These are phyloP conservation scores for Hydrozoanthus tunicans DNA, from an alignment of 64 coral and sea anemone genomes.

Conservation along the genomic window DNA sequence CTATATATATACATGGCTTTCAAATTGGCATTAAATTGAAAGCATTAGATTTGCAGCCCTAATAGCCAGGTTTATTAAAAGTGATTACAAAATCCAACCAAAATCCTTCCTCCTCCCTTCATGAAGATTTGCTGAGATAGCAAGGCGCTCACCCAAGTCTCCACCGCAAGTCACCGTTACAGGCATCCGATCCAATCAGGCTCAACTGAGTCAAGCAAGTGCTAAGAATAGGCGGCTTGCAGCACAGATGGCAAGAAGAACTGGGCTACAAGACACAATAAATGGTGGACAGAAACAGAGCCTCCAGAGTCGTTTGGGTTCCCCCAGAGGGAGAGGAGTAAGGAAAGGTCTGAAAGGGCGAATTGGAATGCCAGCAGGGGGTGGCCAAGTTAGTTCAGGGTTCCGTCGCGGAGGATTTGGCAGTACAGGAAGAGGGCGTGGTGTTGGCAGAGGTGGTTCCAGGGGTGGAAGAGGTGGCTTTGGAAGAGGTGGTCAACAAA, in stretches of 20 bases:
- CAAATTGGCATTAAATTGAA: constrained; percentile 26
- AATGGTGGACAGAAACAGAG: constrained; percentile 50
- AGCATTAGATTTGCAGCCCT: constrained; percentile 41
- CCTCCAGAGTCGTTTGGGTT: constrained; percentile 61
- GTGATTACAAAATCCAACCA: constrained; percentile 58
- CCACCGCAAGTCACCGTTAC: constrained; percentile 89
- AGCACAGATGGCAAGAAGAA: constrained; percentile 90
- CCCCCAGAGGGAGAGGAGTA: constrained; percentile 41
- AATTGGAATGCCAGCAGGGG: constrained; percentile 16
- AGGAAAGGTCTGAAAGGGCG: constrained; percentile 50
- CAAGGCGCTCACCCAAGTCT: constrained; percentile 68
- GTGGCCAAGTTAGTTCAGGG: constrained; percentile 45
- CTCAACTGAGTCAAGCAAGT: constrained; percentile 77
- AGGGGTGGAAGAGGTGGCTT: constrained; percentile 26
- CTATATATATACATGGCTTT: constrained; percentile 24
- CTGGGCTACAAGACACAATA: constrained; percentile 77
- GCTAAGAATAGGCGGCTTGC: constrained; percentile 88
- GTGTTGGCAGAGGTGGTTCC: constrained; percentile 37
- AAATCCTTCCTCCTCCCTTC: constrained; percentile 80
- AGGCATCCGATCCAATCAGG: constrained; percentile 76
- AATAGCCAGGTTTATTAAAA: constrained; percentile 53
- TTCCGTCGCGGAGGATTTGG: constrained; percentile 37
- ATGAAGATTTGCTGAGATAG: constrained; percentile 94
- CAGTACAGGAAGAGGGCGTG: constrained; percentile 42
- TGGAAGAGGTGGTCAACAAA: constrained; percentile 42